A percentile compares a stretch with the other conserved stretches of the same genome.
Evolutionary conservation across 2,888 invertebrate genomes (phyloP).

Genomic region (Ormyrus pomaceus): DNA sequence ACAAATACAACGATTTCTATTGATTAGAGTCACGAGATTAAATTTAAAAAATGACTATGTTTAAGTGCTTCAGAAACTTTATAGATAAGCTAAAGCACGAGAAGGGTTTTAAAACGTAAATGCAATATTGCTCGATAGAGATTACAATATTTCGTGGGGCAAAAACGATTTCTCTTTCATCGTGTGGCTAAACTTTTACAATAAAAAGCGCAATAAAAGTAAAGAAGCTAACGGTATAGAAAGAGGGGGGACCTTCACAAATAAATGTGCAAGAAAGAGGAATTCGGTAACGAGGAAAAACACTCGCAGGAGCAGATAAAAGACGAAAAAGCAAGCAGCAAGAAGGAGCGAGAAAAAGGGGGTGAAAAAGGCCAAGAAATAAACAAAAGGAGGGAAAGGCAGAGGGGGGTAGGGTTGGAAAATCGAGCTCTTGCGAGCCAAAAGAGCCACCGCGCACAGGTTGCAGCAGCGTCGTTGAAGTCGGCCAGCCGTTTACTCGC

Average conservation of each 20-base stretch:
- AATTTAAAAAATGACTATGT: no score
- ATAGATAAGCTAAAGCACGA: no score
- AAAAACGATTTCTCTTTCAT: neutral
- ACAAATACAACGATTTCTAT: no score
- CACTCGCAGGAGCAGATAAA: neutral
- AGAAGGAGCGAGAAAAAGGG: neutral
- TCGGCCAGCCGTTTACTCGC: slow-evolving; percentile 45
- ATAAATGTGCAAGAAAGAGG: neutral
- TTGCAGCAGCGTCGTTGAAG: slow-evolving; percentile 3
- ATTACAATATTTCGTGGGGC: neutral
- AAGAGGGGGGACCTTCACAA: neutral
- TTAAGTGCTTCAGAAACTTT: no score
- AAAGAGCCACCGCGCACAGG: neutral
- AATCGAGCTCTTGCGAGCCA: neutral
- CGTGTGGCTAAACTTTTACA: neutral
- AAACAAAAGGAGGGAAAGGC: slow-evolving; percentile 2
- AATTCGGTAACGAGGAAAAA: slow-evolving; percentile 29
- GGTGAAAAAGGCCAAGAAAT: slow-evolving; percentile 10
- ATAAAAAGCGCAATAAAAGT: neutral
- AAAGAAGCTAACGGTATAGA: neutral
- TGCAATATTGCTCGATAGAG: no score
- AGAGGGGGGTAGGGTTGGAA: neutral
- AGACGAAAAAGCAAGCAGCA: neutral
- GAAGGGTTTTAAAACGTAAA: no score
- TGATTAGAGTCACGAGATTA: no score